Evolutionary conservation across 2,888 invertebrate species (phyloP).

Genomic region (Operophtera brumata): DNA sequence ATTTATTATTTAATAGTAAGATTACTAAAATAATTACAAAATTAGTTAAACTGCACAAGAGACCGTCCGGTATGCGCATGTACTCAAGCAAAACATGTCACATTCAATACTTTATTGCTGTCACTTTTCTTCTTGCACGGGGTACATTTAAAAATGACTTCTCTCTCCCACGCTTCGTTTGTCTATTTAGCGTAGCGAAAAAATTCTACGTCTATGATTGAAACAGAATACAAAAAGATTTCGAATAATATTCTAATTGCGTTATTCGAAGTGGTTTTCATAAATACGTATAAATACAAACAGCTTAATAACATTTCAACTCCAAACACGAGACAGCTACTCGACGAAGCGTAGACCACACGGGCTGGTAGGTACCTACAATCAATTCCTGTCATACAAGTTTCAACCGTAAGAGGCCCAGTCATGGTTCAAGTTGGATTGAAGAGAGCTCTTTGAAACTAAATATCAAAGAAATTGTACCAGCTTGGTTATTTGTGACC

Average conservation of each 20-base stretch:
- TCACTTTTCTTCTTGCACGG: too few relatives aligned
- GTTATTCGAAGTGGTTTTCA: constrained; percentile 9
- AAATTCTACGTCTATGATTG: too few relatives aligned
- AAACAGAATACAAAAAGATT: constrained; percentile 1
- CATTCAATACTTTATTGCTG: too few relatives aligned
- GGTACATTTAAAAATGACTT: too few relatives aligned
- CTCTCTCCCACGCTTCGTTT: too few relatives aligned
- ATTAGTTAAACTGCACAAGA: too few relatives aligned
- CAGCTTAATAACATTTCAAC: constrained; percentile 32
- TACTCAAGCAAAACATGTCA: too few relatives aligned
- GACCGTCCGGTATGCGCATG: too few relatives aligned
- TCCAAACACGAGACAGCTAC: constrained; percentile 32
- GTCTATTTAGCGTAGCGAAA: too few relatives aligned
- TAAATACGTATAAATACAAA: constrained; percentile 11
- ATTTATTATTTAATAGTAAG: too few relatives aligned
- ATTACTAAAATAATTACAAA: too few relatives aligned
- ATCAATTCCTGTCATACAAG: constrained; percentile 3
- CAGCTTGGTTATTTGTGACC: constrained; percentile 37
- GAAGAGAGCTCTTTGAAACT: constrained; percentile 18
- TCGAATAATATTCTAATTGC: constrained; percentile 9
- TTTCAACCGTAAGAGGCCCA: constrained; percentile 6
- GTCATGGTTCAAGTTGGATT: constrained; percentile 12
- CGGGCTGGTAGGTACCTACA: constrained; percentile 30
- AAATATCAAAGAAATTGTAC: constrained; percentile 40
- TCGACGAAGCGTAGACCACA: constrained; percentile 34